Conservation (phyloP, 2,113 vertebrate species). For the Passer domesticus region DNA sequence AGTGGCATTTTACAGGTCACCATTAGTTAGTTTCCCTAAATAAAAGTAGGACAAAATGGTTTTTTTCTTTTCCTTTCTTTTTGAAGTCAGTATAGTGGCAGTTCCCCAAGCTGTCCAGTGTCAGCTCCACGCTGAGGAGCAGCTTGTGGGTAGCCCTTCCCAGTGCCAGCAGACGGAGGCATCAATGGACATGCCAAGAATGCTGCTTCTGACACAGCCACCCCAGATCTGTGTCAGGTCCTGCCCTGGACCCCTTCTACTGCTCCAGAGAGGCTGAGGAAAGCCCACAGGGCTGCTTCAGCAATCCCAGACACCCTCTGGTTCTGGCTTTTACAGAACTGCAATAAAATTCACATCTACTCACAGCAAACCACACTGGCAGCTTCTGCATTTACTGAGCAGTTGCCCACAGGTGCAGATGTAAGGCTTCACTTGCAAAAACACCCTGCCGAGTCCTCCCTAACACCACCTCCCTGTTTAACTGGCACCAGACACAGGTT, state of each 20-base stretch:
- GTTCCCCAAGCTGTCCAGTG: background rate
- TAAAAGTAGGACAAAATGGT: background rate
- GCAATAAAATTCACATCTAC: background rate
- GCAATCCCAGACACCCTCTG: background rate
- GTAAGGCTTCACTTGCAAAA: background rate
- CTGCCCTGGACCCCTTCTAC: background rate
- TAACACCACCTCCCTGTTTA: accelerated
- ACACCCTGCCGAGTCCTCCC: background rate
- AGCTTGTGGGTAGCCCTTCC: background rate
- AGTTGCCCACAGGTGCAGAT: background rate
- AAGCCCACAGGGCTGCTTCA: background rate
- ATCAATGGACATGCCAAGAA: background rate
- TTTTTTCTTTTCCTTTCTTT: background rate
- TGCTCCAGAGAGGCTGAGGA: accelerated
- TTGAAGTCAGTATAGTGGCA: background rate
- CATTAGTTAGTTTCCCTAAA: background rate
- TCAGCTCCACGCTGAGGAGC: background rate
- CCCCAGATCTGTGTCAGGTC: background rate
- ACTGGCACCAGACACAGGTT: background rate
- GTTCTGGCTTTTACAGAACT: background rate
- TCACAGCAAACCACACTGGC: background rate
- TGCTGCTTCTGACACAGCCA: accelerated
- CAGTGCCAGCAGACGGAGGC: accelerated
- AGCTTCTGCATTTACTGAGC: background rate
- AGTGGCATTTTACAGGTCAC: background rate